Conservation (phyloP, 2,888 invertebrate genomes). For the Drosophila subsilvestris region DNA sequence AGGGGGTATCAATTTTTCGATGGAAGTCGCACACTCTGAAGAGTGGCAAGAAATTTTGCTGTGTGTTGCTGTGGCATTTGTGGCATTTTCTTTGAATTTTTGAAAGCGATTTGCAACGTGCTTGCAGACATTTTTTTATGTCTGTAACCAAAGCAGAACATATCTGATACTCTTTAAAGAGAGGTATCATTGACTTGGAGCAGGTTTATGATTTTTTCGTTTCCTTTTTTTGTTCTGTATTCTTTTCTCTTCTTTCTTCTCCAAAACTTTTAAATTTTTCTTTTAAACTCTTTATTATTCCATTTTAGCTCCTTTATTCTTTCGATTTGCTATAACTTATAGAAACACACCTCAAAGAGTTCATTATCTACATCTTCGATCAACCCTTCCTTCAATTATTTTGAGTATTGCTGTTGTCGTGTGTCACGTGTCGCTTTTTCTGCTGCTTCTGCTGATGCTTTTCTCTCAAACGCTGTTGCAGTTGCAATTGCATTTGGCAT, state of each 20-base stretch:
- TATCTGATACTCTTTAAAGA: not conserved
- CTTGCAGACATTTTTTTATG: too few species aligned
- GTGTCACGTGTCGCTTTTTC: too few species aligned
- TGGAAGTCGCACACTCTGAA: not conserved
- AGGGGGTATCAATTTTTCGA: not conserved
- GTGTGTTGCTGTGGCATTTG: too few species aligned
- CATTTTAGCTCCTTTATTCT: not conserved
- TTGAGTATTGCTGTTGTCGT: not conserved
- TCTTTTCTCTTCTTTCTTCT: too few species aligned
- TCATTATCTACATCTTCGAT: not conserved
- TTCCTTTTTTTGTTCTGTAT: too few species aligned
- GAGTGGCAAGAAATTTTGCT: not conserved
- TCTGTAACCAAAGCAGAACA: too few species aligned
- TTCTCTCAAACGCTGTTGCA: not conserved
- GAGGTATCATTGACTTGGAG: not conserved
- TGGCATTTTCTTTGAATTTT: not conserved
- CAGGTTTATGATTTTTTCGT: too few species aligned
- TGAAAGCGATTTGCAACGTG: not conserved
- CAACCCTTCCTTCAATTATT: not conserved
- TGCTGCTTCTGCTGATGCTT: too few species aligned
- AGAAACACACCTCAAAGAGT: too few species aligned
- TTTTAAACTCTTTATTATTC: too few species aligned
- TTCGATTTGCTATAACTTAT: not conserved
- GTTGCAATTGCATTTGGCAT: conserved; percentile 16
- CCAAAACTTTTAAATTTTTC: not conserved